phyloP scores from a whole-genome alignment of 1,140 invertebrate species.

The Ostrea denselamellosa region DNA sequence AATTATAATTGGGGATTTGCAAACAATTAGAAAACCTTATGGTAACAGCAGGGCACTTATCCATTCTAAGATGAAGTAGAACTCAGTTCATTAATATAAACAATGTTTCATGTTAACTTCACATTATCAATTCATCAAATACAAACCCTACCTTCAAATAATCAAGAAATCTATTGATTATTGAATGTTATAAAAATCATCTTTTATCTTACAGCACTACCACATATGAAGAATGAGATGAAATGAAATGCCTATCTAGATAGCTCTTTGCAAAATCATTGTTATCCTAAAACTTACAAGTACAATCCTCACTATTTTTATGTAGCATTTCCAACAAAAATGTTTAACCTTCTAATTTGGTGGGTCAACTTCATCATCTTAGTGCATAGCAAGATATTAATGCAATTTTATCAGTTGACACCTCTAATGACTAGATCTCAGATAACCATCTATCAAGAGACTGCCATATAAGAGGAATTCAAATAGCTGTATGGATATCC shows the following conservation, averaged over 20 bases:
- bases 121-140: slow-evolving; percentile 30
- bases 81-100: background rate
- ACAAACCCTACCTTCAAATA: too few species aligned
- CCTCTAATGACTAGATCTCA: slow-evolving; percentile 3
- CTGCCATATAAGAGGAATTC: background rate
- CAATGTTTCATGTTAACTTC: slow-evolving; percentile 3
- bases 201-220: background rate
- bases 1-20: slow-evolving; percentile 4
- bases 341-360: background rate
- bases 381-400: slow-evolving; percentile 6
- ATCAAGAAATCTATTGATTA: background rate
- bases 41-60: background rate
- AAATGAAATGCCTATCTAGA: background rate
- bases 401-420: background rate
- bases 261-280: background rate
- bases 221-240: background rate
- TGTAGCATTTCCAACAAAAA: background rate
- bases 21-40: background rate
- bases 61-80: slow-evolving; percentile 19
- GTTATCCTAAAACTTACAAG: too few species aligned
- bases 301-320: too few species aligned
- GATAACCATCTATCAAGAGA: slow-evolving; percentile 25
- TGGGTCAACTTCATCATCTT: slow-evolving; percentile 18
- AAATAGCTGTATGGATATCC: background rate
- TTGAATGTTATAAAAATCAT: background rate